Evolutionary conservation across 2,113 vertebrate species (phyloP), one percentile per base, ranked within the genome.

Genomic region (Pyxicephalus adspersus): DNA sequence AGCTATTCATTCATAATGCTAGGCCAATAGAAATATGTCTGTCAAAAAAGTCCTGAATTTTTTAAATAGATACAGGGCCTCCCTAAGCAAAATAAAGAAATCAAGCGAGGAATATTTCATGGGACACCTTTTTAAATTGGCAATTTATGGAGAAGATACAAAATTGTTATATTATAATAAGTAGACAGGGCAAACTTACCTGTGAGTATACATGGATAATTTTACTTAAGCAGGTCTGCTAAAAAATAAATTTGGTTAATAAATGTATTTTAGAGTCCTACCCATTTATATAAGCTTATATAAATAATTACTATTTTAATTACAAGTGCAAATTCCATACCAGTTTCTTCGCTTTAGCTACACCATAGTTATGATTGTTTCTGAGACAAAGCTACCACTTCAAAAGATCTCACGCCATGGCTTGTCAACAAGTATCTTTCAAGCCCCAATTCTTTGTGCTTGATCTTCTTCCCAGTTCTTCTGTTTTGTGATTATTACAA

Each of bases 321-420:
- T 67, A 68, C 64, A 38, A 58, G 23, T 79, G 64, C 52, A 78
- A 67, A 78, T 78, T 78, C 76, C 22, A 22, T 19, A 58, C 29
- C 64, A 58, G 31, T 61, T 70, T 55, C 54, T 25, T 17, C 65
- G 61, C 25, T 70, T 25, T 61, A 80, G 63, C 68, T 51, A 60
- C 65, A 70, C 25, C 60, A 34, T 61, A 80, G 63, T 68, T 61
- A 60, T 34, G 51, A 26, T 80, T 67, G 50, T 45, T 80, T 66
- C 28, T 71, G 31, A 61, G 38, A 61, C 66, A 71, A 26, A 50
- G 66, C 18, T 63, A 54, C 65, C 65, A 80, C 77, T 61, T 80
- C 77, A 71, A 80, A 79, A 68, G n/a, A 58, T 38, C 16, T 74
- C 38, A 26, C 22, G 60, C 64, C 29, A 11, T 52, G 8, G 45